phyloP scores from a whole-genome alignment of 2,113 vertebrate species.

The Tapirus terrestris region DNA sequence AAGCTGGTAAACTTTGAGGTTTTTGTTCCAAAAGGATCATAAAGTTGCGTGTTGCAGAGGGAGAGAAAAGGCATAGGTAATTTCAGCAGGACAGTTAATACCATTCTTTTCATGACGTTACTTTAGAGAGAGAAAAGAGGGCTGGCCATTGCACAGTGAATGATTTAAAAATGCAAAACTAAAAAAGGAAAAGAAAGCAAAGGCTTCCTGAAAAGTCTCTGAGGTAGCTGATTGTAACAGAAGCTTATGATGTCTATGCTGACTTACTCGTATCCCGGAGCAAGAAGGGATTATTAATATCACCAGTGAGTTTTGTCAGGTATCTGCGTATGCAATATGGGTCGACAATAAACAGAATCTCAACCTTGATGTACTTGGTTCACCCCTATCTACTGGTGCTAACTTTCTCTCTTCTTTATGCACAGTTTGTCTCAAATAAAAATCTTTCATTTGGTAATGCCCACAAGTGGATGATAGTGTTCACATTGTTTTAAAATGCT shows the following conservation, averaged over 20 bases:
- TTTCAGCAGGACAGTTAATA: background rate
- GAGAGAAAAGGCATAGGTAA: background rate
- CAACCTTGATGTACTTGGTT: background rate
- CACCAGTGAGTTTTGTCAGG: background rate
- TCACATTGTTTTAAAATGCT: background rate
- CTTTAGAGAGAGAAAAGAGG: background rate
- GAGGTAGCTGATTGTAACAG: background rate
- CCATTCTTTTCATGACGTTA: background rate
- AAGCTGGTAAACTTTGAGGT: slow-evolving; percentile 23
- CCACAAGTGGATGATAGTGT: background rate
- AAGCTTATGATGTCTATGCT: background rate
- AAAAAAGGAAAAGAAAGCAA: background rate
- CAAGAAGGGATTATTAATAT: background rate
- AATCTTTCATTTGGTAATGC: background rate
- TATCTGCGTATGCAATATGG: background rate
- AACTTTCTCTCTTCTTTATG: background rate
- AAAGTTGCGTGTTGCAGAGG: background rate
- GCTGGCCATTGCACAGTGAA: background rate
- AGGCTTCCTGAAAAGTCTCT: background rate
- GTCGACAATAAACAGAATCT: background rate
- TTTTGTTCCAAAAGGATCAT: background rate
- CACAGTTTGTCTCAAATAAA: background rate
- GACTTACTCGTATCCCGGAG: background rate
- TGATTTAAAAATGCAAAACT: slow-evolving; percentile 66
- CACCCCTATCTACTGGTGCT: background rate